Base-by-base conservation (phyloP, 2,888 invertebrate genomes). In the Ectemnius continuus region DNA sequence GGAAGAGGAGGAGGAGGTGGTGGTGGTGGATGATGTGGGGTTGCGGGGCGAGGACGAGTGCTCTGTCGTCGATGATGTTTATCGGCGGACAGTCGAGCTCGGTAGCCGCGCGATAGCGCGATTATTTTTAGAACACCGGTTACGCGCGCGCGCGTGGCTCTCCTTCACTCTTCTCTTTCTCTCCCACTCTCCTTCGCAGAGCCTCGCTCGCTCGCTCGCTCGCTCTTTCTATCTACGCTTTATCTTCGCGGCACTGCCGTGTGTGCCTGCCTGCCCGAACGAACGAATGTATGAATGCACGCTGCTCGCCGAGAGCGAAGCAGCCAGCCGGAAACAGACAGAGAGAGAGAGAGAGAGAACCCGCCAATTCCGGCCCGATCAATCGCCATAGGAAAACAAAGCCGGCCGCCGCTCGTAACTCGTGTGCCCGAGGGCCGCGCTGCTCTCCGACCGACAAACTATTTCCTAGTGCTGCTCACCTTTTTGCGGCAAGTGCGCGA, bases 401-500 rank as follows among this genome's bases (percentile, higher is more conserved):
- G 36, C 8, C 5, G n/a, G n/a, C n/a, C n/a, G n/a, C 8, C 11
- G 23, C 23, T 11, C 8, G 36, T 36, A 36, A 36, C 36, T 36
- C 36, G 36, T n/a, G n/a, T n/a, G n/a, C n/a, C n/a, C n/a, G n/a
- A n/a, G n/a, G n/a, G n/a, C n/a, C n/a, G n/a, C n/a, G n/a, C n/a
- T n/a, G n/a, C n/a, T n/a, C n/a, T 36, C 36, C 36, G 1, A 11
- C 36, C 4, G 23, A 23, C 23, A 23, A 23, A 23, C 3, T 23
- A 20, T 20, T 23, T 23, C 23, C n/a, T 46, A 20, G 2, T 47
- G 2, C 47, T 14, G 14, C 52, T 52, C 52, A 91, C 91, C 91
- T 89, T 91, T 91, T 81, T 91, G 91, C 69, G 91, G 91, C 79
- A 91, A 83, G 81, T 91, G 91, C 70, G 91, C 87, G 82, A 91